Conservation (phyloP, 1,140 invertebrate genomes). For the Drosophila pallidifrons region DNA sequence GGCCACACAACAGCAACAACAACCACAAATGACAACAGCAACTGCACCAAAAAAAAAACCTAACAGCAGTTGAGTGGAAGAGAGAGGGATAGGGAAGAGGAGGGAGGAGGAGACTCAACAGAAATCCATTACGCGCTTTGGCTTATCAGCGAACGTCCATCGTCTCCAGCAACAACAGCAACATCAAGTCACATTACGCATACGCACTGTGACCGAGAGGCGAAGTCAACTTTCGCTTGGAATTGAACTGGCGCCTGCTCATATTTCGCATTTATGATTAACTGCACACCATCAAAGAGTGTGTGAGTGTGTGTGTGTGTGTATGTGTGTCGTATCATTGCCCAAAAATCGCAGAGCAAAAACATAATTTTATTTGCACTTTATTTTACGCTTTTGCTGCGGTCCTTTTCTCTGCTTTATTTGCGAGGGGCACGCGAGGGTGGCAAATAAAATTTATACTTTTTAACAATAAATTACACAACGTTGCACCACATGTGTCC, state of each 20-base stretch:
- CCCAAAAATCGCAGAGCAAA: slow-evolving; percentile 28
- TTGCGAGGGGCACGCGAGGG: background rate
- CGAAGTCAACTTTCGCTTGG: slow-evolving; percentile 38
- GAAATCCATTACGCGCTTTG: slow-evolving; percentile 70
- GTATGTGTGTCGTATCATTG: slow-evolving; percentile 18
- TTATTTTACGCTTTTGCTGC: slow-evolving; percentile 5
- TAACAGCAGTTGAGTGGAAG: slow-evolving; percentile 24
- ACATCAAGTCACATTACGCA: slow-evolving; percentile 67
- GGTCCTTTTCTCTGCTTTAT: slow-evolving; percentile 7
- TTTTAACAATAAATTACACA: slow-evolving; percentile 73
- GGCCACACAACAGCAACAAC: slow-evolving; percentile 49
- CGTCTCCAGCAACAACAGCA: slow-evolving; percentile 61
- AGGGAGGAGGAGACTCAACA: slow-evolving; percentile 5
- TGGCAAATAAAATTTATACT: slow-evolving; percentile 63
- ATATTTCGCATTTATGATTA: slow-evolving; percentile 61
- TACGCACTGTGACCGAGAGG: slow-evolving; percentile 52
- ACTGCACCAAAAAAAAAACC: slow-evolving; percentile 19
- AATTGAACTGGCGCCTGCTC: slow-evolving; percentile 39
- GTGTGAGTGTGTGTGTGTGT: slow-evolving; percentile 11
- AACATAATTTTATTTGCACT: slow-evolving; percentile 44
- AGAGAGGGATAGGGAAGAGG: background rate
- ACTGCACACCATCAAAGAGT: slow-evolving; percentile 28
- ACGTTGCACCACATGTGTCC: slow-evolving; percentile 46
- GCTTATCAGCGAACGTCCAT: slow-evolving; percentile 56
- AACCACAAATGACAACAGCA: slow-evolving; percentile 31